phyloP scores from a whole-genome alignment of 2,797 vertebrate species.

The Euthynnus affinis region DNA sequence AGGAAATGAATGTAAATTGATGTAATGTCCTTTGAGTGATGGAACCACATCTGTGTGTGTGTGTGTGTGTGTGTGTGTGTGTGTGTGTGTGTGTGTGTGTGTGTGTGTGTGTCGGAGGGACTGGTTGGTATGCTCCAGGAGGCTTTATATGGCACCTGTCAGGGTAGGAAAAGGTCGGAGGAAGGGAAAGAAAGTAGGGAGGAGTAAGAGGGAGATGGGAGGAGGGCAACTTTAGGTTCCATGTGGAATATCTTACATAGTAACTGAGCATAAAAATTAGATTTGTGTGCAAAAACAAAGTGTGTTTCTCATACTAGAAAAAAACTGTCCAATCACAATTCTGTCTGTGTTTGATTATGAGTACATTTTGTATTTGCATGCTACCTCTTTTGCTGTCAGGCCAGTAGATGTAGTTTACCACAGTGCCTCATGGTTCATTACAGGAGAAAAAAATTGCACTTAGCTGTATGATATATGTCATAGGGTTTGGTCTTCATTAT shows the following conservation, averaged over 20 bases:
- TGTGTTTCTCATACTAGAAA: constrained; percentile 30
- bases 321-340: neutral
- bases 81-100: neutral
- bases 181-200: neutral
- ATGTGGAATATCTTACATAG: constrained; percentile 35
- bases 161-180: neutral
- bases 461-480: neutral
- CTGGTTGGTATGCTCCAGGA: constrained; percentile 21
- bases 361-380: constrained; percentile 20
- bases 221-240: neutral
- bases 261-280: constrained; percentile 10
- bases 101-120: neutral
- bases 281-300: constrained; percentile 14
- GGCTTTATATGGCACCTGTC: constrained; percentile 62
- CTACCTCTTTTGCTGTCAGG: constrained; percentile 10
- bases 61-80: neutral
- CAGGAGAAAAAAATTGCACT: neutral
- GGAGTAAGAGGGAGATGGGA: constrained; percentile 1
- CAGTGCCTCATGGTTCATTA: neutral
- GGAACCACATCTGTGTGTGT: too few relatives aligned
- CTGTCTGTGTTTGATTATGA: constrained; percentile 17
- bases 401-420: constrained; percentile 7
- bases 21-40: too few relatives aligned
- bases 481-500: neutral
- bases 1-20: too few relatives aligned